Evolutionary conservation across 2,797 vertebrate genomes (phyloP), one percentile per base, ranked within the genome.

Genomic region (Phoxinus dragarum): DNA sequence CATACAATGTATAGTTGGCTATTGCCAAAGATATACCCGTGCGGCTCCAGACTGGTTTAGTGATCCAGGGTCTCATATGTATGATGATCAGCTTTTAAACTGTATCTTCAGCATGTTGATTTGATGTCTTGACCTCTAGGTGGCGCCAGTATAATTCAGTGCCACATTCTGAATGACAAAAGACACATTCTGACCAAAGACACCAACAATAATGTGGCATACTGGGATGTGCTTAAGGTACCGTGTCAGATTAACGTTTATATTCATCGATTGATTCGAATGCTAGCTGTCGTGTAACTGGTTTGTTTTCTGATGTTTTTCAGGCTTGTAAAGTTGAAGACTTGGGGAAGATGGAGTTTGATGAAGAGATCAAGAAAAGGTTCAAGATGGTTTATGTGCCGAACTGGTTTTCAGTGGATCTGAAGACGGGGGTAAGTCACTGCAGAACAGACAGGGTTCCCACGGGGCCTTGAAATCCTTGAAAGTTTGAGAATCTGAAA

Each of bases 311-410:
- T 64, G 10, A 2, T 23, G 73, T 79, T 81, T n/a, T 52, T 1
- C 86, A 97, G 96, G 96, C 96, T 1, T 97, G 96, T 91, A 97
- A 97, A 93, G 95, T 96, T 64, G 96, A 97, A 92, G 96, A 97
- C 86, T 93, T 97, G 84, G 96, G 96, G 36, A 97, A 96, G 92
- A 94, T 96, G 85, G 96, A 97, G 89, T 97, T 97, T 91, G 96
- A 97, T 91, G 96, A 97, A 90, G 96, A 97, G 93, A 96, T 97
- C 91, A 97, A 97, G 91, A 96, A 96, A 89, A 94, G 95, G 85
- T 96, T 97, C 92, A 97, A 96, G 93, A 97, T 96, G 96, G 96
- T 97, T 1, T 97, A 97, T 86, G 96, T 97, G 90, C 96, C 96
- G 89, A 97, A 97, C 90, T 97, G 96, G 96, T 97, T 97, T 93